Conservation (phyloP, 1,140 invertebrate species). For the Zeugodacus cucurbitae region DNA sequence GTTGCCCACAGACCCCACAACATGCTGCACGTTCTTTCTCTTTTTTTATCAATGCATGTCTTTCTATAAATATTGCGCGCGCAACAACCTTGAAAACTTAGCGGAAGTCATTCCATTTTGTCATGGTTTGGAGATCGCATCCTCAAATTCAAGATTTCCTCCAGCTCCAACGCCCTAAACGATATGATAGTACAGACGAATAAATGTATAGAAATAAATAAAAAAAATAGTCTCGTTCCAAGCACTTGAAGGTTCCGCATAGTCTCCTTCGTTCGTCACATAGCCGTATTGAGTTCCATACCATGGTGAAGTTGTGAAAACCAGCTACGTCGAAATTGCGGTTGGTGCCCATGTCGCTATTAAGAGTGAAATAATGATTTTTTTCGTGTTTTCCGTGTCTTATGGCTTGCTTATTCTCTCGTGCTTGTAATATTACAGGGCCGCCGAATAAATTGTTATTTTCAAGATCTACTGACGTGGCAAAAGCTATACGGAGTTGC, state of each 20-base stretch:
- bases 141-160: conserved; percentile 75
- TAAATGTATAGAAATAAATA: neutral
- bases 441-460: conserved; percentile 52
- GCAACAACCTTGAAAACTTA: conserved; percentile 69
- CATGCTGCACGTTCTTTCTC: neutral
- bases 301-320: conserved; percentile 71
- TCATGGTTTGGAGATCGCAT: conserved; percentile 76
- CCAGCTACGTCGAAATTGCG: conserved; percentile 52
- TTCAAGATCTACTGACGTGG: conserved; percentile 60
- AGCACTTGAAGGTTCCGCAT: conserved; percentile 79
- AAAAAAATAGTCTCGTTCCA: neutral
- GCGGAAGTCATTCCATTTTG: conserved; percentile 68
- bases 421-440: conserved; percentile 40
- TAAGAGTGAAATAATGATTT: conserved; percentile 63
- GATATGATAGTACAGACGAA: conserved; percentile 73
- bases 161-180: conserved; percentile 78
- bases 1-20: conserved; percentile 70
- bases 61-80: conserved; percentile 53
- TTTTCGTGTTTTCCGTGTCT: neutral
- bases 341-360: neutral
- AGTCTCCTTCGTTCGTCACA: conserved; percentile 54
- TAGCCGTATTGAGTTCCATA: conserved; percentile 72
- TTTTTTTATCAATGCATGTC: neutral
- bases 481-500: conserved; percentile 67
- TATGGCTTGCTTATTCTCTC: neutral